These are phyloP conservation scores for Drosophila nigromelanica DNA, from an alignment of 1,140 invertebrate species.

Conservation along the genomic window DNA sequence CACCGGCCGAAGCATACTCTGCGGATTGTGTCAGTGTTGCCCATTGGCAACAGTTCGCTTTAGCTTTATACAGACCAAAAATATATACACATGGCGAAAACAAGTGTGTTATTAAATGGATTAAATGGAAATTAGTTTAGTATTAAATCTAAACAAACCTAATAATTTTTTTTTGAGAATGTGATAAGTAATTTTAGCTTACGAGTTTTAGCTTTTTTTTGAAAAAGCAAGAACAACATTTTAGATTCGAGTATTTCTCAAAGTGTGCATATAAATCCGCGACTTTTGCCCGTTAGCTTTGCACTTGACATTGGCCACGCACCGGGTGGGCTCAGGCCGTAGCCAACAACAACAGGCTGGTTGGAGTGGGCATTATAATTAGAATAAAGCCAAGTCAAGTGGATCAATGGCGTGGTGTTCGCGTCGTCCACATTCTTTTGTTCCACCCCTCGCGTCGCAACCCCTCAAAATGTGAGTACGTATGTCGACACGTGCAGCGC, in stretches of 20 bases:
- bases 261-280: slow-evolving; percentile 20
- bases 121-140: too few species aligned
- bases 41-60: not conserved
- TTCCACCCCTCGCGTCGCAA: slow-evolving; percentile 33
- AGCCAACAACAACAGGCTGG: slow-evolving; percentile 27
- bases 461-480: not conserved
- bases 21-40: slow-evolving; percentile 13
- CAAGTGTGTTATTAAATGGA: too few species aligned
- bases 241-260: too few species aligned
- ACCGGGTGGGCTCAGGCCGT: slow-evolving; percentile 42
- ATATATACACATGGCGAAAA: too few species aligned
- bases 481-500: slow-evolving; percentile 49
- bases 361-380: slow-evolving; percentile 62
- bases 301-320: slow-evolving; percentile 68
- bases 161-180: too few species aligned
- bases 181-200: too few species aligned
- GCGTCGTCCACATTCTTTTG: slow-evolving; percentile 15
- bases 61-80: not conserved
- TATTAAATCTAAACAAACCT: too few species aligned
- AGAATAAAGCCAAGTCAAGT: slow-evolving; percentile 72
- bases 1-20: not conserved
- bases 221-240: too few species aligned
- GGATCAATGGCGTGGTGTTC: slow-evolving; percentile 31
- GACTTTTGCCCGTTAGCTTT: slow-evolving; percentile 62
- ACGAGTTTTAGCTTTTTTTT: too few species aligned